phyloP scores from a whole-genome alignment of 2,113 vertebrate genomes.

The Macrotis lagotis region DNA sequence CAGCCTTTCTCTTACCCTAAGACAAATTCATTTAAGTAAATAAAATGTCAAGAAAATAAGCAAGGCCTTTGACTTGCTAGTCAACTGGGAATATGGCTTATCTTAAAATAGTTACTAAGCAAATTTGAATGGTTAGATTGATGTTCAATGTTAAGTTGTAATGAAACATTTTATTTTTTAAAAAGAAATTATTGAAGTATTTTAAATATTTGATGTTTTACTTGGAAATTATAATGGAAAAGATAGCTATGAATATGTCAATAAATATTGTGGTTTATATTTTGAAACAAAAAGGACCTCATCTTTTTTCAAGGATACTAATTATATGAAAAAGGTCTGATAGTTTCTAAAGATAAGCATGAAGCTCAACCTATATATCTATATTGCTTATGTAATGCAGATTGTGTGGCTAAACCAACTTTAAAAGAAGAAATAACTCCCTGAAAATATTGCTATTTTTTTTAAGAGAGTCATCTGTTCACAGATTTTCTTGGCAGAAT shows the following conservation, averaged over 20 bases:
- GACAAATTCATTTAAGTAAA: constrained; percentile 86
- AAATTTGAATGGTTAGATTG: background rate
- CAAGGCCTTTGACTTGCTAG: constrained; percentile 63
- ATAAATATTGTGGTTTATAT: constrained; percentile 54
- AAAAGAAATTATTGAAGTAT: background rate
- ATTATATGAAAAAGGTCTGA: constrained; percentile 42
- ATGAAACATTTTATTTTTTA: background rate
- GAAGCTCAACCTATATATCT: background rate
- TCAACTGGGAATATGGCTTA: constrained; percentile 40
- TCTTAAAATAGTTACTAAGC: background rate
- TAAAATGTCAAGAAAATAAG: constrained; percentile 77
- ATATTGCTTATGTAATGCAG: constrained; percentile 15
- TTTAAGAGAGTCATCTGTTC: background rate
- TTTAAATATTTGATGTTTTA: background rate
- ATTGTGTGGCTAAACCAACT: constrained; percentile 3
- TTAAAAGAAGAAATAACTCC: background rate
- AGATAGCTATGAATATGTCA: background rate
- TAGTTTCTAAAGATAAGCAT: constrained; percentile 35
- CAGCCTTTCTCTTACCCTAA: constrained; percentile 80
- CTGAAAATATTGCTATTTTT: background rate
- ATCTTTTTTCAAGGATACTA: constrained; percentile 19
- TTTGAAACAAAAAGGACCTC: constrained; percentile 52
- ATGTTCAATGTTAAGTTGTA: background rate
- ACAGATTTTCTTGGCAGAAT: background rate
- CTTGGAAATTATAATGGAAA: background rate